Conservation (phyloP, 2,113 vertebrate species). For the Ia io region DNA sequence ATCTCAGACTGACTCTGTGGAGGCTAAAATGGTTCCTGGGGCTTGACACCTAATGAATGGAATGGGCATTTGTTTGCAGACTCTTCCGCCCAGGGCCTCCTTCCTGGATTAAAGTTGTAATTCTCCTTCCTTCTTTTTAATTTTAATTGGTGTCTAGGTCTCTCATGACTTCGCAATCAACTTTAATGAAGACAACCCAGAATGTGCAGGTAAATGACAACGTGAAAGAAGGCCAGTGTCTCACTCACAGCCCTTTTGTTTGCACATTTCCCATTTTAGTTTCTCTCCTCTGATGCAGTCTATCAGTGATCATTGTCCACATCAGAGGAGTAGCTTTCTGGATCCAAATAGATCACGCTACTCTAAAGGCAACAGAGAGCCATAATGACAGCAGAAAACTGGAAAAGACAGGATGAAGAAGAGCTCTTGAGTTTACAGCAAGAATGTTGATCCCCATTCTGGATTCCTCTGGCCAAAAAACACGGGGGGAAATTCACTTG, state of each 20-base stretch:
- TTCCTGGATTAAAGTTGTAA: slow-evolving; percentile 68
- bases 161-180: slow-evolving; percentile 99
- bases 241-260: fast-evolving
- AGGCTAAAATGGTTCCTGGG: slow-evolving; percentile 59
- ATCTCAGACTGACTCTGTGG: slow-evolving; percentile 56
- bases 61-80: slow-evolving; percentile 68
- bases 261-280: not conserved
- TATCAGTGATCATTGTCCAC: not conserved
- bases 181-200: slow-evolving; percentile 97
- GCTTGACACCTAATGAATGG: slow-evolving; percentile 61
- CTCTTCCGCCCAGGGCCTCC: slow-evolving; percentile 33
- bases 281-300: not conserved
- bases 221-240: not conserved
- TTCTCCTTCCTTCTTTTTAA: slow-evolving; percentile 64
- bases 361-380: not conserved
- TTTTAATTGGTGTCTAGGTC: slow-evolving; percentile 83
- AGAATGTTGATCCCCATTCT: not conserved
- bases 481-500: not conserved
- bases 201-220: slow-evolving; percentile 92
- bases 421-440: not conserved
- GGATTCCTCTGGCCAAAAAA: not conserved
- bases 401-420: not conserved
- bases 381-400: not conserved
- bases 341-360: not conserved
- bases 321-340: not conserved